Conservation (phyloP, 1,140 invertebrate genomes). For the Rhyzopertha dominica region DNA sequence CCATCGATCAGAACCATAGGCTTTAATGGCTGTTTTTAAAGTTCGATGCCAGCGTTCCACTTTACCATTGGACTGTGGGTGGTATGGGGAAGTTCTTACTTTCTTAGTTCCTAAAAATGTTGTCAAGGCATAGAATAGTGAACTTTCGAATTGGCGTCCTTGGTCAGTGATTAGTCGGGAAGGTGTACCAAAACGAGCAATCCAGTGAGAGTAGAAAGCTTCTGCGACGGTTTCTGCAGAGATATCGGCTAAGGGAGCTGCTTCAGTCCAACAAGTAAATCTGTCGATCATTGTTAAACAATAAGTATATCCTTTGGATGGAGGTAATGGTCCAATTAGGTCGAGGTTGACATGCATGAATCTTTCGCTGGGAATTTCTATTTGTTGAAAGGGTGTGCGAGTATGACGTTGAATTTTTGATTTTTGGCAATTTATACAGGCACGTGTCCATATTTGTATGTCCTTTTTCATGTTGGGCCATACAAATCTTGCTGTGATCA, state of each 20-base stretch:
- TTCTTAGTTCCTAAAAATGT: slow-evolving; percentile 25
- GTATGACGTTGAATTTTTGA: slow-evolving; percentile 27
- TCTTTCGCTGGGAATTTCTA: slow-evolving; percentile 3
- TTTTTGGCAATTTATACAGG: slow-evolving; percentile 33
- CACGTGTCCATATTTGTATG: slow-evolving; percentile 18
- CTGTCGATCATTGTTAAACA: slow-evolving; percentile 40
- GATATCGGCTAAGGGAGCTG: slow-evolving; percentile 36
- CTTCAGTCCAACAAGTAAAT: slow-evolving; percentile 46
- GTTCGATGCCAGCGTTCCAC: slow-evolving; percentile 27
- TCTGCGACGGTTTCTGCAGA: slow-evolving; percentile 32
- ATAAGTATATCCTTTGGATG: slow-evolving; percentile 27
- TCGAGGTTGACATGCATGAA: slow-evolving; percentile 44
- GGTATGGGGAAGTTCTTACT: slow-evolving; percentile 37
- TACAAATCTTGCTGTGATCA: slow-evolving; percentile 28
- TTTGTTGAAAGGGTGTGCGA: slow-evolving; percentile 10
- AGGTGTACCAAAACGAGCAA: slow-evolving; percentile 29
- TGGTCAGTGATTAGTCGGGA: slow-evolving; percentile 37
- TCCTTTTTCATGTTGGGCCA: slow-evolving; percentile 35
- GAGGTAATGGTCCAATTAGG: slow-evolving; percentile 43
- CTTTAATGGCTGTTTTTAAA: slow-evolving; percentile 28
- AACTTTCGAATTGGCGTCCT: slow-evolving; percentile 39
- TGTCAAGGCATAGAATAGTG: slow-evolving; percentile 23
- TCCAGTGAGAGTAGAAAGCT: slow-evolving; percentile 36
- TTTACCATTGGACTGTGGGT: slow-evolving; percentile 32
- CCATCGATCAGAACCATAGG: no score